These are phyloP conservation scores for Bursaphelenchus mucronatus DNA, from an alignment of 1,140 invertebrate species.

Conservation along the genomic window DNA sequence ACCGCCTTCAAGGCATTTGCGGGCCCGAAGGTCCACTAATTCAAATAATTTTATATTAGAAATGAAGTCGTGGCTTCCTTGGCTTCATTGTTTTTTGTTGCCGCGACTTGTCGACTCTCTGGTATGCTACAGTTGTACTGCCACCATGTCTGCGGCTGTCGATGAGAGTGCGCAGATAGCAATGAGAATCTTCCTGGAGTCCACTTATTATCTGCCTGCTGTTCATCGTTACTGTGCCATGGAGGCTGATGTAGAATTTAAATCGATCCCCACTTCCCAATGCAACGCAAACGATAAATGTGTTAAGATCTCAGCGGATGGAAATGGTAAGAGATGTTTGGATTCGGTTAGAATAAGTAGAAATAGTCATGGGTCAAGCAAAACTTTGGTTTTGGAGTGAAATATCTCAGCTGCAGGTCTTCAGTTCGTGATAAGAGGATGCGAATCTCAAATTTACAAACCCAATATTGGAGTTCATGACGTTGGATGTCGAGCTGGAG, in stretches of 20 bases:
- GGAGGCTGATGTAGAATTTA: slow-evolving; percentile 26
- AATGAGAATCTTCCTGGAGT: slow-evolving; percentile 28
- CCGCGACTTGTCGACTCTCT: slow-evolving; percentile 9
- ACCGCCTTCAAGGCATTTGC: too few species aligned
- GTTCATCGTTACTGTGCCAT: slow-evolving; percentile 28
- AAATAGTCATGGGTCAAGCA: background rate
- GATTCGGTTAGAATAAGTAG: background rate
- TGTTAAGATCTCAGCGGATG: slow-evolving; percentile 26
- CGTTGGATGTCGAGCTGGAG: slow-evolving; percentile 20
- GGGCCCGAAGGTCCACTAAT: too few species aligned
- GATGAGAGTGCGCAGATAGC: slow-evolving; percentile 26
- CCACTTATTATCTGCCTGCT: slow-evolving; percentile 27
- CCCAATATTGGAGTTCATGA: slow-evolving; percentile 29
- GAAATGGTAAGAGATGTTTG: slow-evolving; percentile 11
- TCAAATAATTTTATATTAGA: too few species aligned
- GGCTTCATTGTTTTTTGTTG: too few species aligned
- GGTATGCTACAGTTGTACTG: slow-evolving; percentile 30
- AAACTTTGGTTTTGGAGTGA: slow-evolving; percentile 12
- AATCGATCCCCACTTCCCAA: slow-evolving; percentile 30
- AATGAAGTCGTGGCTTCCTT: too few species aligned
- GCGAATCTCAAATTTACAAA: slow-evolving; percentile 35
- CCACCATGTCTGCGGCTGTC: slow-evolving; percentile 14
- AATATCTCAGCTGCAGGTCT: slow-evolving; percentile 23
- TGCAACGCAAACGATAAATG: slow-evolving; percentile 17
- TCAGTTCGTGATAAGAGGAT: slow-evolving; percentile 29